phyloP scores from a whole-genome alignment of 1,140 invertebrate genomes.

The Hylyphantes graminicola region DNA sequence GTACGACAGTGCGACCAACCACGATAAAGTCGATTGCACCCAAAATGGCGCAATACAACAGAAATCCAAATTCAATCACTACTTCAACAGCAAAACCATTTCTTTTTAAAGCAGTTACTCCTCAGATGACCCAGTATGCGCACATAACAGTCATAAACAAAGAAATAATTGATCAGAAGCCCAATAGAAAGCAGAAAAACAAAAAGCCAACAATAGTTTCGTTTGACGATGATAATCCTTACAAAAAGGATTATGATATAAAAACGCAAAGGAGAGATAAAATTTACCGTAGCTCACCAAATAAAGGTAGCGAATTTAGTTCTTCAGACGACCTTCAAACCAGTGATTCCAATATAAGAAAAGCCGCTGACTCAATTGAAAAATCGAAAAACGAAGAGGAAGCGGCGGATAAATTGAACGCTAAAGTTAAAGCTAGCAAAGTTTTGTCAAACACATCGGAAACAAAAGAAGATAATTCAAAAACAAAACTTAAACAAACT shows the following conservation, averaged over 20 bases:
- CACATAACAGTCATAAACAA: conserved; percentile 50
- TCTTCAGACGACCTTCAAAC: background rate
- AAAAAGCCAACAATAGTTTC: conserved; percentile 2
- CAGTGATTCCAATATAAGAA: background rate
- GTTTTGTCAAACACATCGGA: too few species aligned
- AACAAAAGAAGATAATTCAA: too few species aligned
- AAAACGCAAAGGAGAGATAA: background rate
- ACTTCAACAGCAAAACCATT: too few species aligned
- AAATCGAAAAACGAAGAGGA: too few species aligned
- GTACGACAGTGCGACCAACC: background rate
- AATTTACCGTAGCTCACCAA: background rate
- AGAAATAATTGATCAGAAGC: conserved; percentile 26
- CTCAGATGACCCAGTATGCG: background rate
- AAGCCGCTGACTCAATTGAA: too few species aligned
- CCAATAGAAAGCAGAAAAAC: conserved; percentile 16
- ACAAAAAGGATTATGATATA: background rate
- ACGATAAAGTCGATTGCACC: background rate
- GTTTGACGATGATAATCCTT: background rate
- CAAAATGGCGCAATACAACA: too few species aligned
- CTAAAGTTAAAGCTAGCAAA: too few species aligned
- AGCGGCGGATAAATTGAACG: too few species aligned
- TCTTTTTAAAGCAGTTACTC: too few species aligned
- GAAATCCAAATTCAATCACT: too few species aligned
- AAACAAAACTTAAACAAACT: too few species aligned
- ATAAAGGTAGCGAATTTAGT: background rate